A percentile compares a stretch with the other conserved stretches of the same genome.
These are phyloP conservation scores for Chaenogobius annularis DNA, from an alignment of 2,113 vertebrate species.

Conservation along the genomic window DNA sequence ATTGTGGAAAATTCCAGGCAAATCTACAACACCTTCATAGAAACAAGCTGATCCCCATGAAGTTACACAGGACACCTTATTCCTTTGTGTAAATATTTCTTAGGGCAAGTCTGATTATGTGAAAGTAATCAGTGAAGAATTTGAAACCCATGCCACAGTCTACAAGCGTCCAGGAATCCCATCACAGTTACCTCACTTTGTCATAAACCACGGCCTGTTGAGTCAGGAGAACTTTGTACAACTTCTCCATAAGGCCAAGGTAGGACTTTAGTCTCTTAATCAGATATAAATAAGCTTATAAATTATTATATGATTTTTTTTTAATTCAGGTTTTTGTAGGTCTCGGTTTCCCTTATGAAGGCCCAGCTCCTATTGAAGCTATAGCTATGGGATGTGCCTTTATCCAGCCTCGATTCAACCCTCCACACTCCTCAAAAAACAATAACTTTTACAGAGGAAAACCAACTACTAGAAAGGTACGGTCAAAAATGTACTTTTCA, in stretches of 20 bases:
- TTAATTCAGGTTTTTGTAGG: constrained; percentile 73
- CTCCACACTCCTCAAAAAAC: constrained; percentile 67
- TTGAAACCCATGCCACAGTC: constrained; percentile 73
- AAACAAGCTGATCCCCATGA: background rate
- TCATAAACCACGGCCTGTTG: constrained; percentile 74
- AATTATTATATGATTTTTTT: background rate
- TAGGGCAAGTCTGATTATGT: constrained; percentile 72
- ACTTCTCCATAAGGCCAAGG: constrained; percentile 72
- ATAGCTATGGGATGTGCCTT: constrained; percentile 71
- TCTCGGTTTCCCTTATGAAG: constrained; percentile 76
- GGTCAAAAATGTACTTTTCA: background rate
- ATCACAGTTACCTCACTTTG: constrained; percentile 55
- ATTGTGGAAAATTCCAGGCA: too few relatives aligned
- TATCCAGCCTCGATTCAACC: constrained; percentile 70
- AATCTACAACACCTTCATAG: too few relatives aligned
- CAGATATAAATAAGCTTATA: background rate
- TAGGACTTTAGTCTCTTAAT: constrained; percentile 16
- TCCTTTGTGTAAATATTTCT: background rate
- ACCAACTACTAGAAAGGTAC: constrained; percentile 72
- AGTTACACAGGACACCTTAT: background rate
- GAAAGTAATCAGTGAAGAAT: constrained; percentile 55
- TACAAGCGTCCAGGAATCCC: constrained; percentile 54
- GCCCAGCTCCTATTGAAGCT: constrained; percentile 75
- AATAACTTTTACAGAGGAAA: constrained; percentile 75
- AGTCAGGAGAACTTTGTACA: constrained; percentile 63